phyloP scores from a whole-genome alignment of 53 echinoderm and acorn worm species.

The Glandiceps talaboti region DNA sequence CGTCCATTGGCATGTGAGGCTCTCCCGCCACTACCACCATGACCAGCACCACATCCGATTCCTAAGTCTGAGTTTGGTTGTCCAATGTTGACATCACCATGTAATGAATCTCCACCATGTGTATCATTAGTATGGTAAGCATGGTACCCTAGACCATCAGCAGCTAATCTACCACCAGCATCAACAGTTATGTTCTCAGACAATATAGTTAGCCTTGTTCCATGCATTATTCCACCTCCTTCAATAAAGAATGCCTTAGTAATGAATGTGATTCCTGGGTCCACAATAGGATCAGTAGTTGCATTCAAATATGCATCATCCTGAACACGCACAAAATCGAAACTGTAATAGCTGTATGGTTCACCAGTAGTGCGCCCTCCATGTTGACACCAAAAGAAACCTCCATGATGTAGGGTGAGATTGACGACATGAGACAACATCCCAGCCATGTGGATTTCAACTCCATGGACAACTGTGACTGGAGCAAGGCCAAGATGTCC shows the following conservation, averaged over 20 bases:
- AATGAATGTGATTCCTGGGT: conserved; percentile 72
- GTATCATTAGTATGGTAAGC: conserved; percentile 46
- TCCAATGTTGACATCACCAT: conserved; percentile 86
- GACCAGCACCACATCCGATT: conserved; percentile 57
- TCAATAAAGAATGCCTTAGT: conserved; percentile 48
- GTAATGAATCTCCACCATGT: conserved; percentile 50
- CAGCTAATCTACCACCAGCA: conserved; percentile 60
- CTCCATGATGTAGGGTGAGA: conserved; percentile 76
- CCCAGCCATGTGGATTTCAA: conserved; percentile 77
- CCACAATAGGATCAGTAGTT: conserved; percentile 61
- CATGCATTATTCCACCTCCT: conserved; percentile 72
- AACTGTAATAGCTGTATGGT: conserved; percentile 50
- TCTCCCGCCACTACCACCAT: conserved; percentile 89
- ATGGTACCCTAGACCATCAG: conserved; percentile 66
- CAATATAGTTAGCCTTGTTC: conserved; percentile 51
- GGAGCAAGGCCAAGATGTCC: conserved; percentile 79
- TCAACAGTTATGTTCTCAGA: conserved; percentile 74
- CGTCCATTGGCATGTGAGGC: conserved; percentile 18
- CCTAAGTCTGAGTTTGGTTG: conserved; percentile 33
- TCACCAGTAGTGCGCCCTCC: conserved; percentile 72
- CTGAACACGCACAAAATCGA: conserved; percentile 63
- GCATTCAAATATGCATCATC: conserved; percentile 51
- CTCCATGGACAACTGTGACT: conserved; percentile 71
- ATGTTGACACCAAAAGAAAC: conserved; percentile 66
- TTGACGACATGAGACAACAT: conserved; percentile 57